Conservation (phyloP, 2,113 vertebrate species). For the Caloenas nicobarica region DNA sequence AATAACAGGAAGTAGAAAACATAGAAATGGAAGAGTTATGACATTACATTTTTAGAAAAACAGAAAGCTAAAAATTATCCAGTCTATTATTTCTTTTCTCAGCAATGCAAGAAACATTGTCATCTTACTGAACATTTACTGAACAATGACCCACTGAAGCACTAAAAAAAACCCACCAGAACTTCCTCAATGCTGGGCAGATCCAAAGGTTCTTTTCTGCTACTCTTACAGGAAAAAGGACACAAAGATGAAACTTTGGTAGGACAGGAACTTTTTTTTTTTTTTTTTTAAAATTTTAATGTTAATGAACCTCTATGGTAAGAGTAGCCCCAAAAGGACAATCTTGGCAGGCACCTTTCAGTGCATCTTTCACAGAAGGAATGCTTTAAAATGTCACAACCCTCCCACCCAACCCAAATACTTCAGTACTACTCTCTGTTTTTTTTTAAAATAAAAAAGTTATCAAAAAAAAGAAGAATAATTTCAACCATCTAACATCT, state of each 20-base stretch:
- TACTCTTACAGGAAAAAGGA: neutral
- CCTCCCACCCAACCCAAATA: neutral
- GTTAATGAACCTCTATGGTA: neutral
- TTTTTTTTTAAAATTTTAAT: neutral
- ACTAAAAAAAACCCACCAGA: neutral
- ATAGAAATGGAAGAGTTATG: conserved; percentile 37
- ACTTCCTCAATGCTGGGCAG: neutral
- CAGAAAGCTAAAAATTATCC: conserved; percentile 35
- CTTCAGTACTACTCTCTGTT: neutral
- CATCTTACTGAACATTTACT: neutral
- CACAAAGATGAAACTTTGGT: neutral
- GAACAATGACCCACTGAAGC: neutral
- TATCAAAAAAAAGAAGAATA: fast-evolving
- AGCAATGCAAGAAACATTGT: neutral
- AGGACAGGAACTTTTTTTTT: neutral
- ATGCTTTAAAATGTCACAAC: neutral
- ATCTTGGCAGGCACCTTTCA: neutral
- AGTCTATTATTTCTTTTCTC: neutral
- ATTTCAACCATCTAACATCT: neutral
- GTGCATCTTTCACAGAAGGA: neutral
- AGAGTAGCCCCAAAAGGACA: neutral
- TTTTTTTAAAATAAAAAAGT: neutral
- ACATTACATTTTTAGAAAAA: conserved; percentile 42
- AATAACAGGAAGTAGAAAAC: conserved; percentile 34
- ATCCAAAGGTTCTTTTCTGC: neutral